Evolutionary conservation across 2,113 vertebrate species (phyloP).

Genomic region (Ellobius talpinus): DNA sequence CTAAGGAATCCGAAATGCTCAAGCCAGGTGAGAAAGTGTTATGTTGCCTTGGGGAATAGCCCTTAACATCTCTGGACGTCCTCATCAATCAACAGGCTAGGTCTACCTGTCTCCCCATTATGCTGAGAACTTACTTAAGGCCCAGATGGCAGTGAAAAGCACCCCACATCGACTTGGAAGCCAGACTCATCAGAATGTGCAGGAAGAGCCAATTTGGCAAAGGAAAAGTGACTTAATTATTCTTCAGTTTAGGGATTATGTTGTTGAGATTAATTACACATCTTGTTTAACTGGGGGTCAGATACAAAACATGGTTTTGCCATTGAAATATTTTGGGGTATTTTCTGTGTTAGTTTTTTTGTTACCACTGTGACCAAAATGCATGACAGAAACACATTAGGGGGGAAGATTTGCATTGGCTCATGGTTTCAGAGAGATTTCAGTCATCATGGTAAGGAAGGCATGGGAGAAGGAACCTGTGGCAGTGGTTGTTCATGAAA

Average conservation of each 20-base stretch:
- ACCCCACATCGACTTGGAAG: background rate
- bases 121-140: conserved; percentile 42
- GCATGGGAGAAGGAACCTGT: background rate
- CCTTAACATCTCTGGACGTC: background rate
- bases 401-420: background rate
- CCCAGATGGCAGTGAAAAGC: background rate
- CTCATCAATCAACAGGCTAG: conserved; percentile 20
- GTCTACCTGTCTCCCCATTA: background rate
- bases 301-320: background rate
- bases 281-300: background rate
- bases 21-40: background rate
- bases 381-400: background rate
- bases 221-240: background rate
- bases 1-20: conserved; percentile 45
- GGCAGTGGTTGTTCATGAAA: background rate
- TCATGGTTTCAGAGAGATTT: background rate
- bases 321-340: background rate
- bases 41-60: background rate
- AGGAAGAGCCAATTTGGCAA: background rate
- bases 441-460: background rate
- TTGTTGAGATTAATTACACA: background rate
- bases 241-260: background rate
- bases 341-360: background rate
- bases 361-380: background rate
- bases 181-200: background rate